A percentile compares a stretch with the other conserved stretches of the same genome.
Evolutionary conservation across 2,113 vertebrate genomes (phyloP).

Genomic region (Passer montanus): DNA sequence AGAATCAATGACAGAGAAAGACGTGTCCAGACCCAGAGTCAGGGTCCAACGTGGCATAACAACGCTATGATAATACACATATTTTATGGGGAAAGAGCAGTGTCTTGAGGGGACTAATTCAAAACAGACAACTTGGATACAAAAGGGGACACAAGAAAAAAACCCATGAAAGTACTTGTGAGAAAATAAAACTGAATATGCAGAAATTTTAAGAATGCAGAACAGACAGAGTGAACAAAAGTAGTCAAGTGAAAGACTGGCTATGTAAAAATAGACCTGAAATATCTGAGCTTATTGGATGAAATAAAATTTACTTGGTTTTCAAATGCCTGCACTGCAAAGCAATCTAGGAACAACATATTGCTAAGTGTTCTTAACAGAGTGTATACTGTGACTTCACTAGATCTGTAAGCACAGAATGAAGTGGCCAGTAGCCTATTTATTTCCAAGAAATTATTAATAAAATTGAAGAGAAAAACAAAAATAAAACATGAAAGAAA

Average conservation of each 20-base stretch:
- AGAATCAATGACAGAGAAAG: not conserved
- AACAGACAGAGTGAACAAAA: not conserved
- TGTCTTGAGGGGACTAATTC: not conserved
- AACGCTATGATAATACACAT: not conserved
- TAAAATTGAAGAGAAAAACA: not conserved
- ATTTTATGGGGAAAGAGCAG: not conserved
- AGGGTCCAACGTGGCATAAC: not conserved
- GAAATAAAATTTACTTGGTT: not conserved
- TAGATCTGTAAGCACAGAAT: not conserved
- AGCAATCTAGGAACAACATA: not conserved
- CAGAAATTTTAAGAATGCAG: not conserved
- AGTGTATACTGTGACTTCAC: not conserved
- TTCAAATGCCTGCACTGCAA: not conserved
- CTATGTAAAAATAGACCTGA: not conserved
- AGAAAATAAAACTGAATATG: not conserved
- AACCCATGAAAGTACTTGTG: fast-evolving
- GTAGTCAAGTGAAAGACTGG: not conserved
- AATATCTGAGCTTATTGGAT: not conserved
- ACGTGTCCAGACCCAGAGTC: not conserved
- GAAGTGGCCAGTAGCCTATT: not conserved
- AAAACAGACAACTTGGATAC: not conserved
- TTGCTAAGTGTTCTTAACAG: not conserved
- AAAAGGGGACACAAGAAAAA: not conserved
- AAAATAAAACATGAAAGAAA: not conserved
- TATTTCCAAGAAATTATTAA: not conserved